These are phyloP conservation scores for Ophion ventricosus DNA, from an alignment of 2,888 invertebrate species.

Conservation along the genomic window DNA sequence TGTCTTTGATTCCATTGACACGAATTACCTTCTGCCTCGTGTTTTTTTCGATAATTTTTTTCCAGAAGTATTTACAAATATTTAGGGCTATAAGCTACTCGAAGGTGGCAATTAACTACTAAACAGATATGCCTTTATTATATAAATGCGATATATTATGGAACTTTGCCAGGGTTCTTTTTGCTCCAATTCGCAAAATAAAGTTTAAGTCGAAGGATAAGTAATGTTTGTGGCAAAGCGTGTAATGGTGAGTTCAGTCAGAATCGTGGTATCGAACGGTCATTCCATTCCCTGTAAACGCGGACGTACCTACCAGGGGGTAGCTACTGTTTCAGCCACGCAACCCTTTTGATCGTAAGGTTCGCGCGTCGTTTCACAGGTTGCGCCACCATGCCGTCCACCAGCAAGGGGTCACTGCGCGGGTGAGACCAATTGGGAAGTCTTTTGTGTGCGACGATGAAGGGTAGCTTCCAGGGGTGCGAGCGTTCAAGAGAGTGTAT, in stretches of 20 bases:
- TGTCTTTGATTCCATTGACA: too few relatives aligned
- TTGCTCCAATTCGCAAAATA: too few relatives aligned
- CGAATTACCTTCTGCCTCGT: too few relatives aligned
- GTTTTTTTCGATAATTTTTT: too few relatives aligned
- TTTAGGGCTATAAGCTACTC: too few relatives aligned
- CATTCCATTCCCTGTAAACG: slow-evolving; percentile 46
- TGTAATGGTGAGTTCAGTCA: neutral
- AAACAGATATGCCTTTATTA: too few relatives aligned
- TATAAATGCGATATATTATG: too few relatives aligned
- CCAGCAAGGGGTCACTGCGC: slow-evolving; percentile 71
- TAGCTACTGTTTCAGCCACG: slow-evolving; percentile 25
- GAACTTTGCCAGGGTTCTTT: too few relatives aligned
- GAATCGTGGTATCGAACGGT: slow-evolving; percentile 60
- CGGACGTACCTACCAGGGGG: slow-evolving; percentile 47
- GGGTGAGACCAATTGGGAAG: slow-evolving; percentile 47
- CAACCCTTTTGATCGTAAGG: slow-evolving; percentile 79
- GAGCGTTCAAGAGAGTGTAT: slow-evolving; percentile 63
- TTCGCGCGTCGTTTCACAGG: slow-evolving; percentile 76
- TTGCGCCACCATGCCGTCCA: slow-evolving; percentile 80
- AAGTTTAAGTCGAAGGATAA: too few relatives aligned
- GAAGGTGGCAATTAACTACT: too few relatives aligned
- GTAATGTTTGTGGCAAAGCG: neutral
- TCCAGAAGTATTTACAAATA: too few relatives aligned
- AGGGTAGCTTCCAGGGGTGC: slow-evolving; percentile 42
- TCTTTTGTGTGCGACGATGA: slow-evolving; percentile 67